phyloP scores from a whole-genome alignment of 1,140 invertebrate species.

The Cyphomyrmex costatus region DNA sequence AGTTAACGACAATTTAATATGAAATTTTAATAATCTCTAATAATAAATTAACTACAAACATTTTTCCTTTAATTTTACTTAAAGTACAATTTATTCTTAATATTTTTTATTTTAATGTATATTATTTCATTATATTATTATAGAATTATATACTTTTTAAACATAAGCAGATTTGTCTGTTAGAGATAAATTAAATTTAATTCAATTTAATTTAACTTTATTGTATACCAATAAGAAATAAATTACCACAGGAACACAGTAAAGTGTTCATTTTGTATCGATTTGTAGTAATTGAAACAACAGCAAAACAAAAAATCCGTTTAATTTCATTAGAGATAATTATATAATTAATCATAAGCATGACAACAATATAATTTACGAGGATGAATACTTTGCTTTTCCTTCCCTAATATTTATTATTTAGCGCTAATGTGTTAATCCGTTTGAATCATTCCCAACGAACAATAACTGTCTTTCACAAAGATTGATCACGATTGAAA shows the following conservation, averaged over 20 bases:
- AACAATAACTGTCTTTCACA: conserved; percentile 41
- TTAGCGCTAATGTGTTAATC: conserved; percentile 38
- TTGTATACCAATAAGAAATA: too few species aligned
- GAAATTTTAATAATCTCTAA: neutral
- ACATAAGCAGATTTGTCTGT: neutral
- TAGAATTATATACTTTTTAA: neutral
- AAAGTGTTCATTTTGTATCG: neutral
- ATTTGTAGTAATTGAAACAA: neutral
- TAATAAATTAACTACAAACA: neutral
- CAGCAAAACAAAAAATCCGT: neutral
- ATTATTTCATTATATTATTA: too few species aligned
- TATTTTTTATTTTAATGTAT: too few species aligned
- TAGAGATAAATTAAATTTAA: too few species aligned
- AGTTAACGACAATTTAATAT: neutral
- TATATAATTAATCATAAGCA: conserved; percentile 3
- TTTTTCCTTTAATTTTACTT: neutral
- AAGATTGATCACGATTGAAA: conserved; percentile 54
- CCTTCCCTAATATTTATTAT: conserved; percentile 7
- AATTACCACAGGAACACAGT: neutral
- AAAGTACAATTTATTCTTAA: too few species aligned
- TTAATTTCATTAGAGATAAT: neutral
- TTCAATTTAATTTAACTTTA: too few species aligned
- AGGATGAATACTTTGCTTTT: neutral
- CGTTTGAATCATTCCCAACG: neutral
- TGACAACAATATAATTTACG: neutral